Evolutionary conservation across 2,888 invertebrate genomes (phyloP), one percentile per base, ranked within the genome.

Genomic region (Drosophila pseudotakahashii): DNA sequence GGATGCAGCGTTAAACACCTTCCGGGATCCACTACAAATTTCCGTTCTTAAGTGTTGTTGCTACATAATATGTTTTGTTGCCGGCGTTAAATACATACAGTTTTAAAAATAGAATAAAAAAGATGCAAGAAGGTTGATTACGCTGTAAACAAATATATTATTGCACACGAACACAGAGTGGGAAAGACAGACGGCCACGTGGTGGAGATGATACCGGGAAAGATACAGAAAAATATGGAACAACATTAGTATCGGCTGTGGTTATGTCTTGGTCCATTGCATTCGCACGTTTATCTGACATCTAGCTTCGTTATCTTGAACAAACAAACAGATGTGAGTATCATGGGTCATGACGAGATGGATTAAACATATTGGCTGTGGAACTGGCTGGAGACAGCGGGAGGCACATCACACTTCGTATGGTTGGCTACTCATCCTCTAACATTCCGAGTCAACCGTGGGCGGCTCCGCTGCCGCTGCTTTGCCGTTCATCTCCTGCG

Each of bases 51-150:
- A 85, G 79, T 81, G 73, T 55, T 68, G 81, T 62, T 72, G 82
- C 84, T 87, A 82, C 81, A 77, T 79, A 75, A 67, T 82, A 76
- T 76, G 79, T 74, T 77, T 82, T 76, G 77, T 76, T 88, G 80
- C 75, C 79, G 81, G 81, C 75, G 76, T 79, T 78, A 84, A 88
- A 81, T 83, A 82, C 88, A 87, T 83, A 82, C 77, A 81, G 66
- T 81, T 82, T 84, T 78, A 86, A 77, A 47, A 86, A 79, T 79
- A 88, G 77, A 77, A 79, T 86, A 81, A 77, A 77, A 75, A 88
- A 89, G 79, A 77, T 74, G 67, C 75, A 75, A 86, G 71, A 73
- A 73, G 81, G 62, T 83, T 85, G 89, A 90, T 90, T 90, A 90
- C 91, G 90, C 90, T 90, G 87, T 58, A 86, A 89, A 53, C 76